A percentile compares a stretch with the other conserved stretches of the same genome.
These are phyloP conservation scores for Hepsetus odoe DNA, from an alignment of 2,113 vertebrate genomes.

Conservation along the genomic window DNA sequence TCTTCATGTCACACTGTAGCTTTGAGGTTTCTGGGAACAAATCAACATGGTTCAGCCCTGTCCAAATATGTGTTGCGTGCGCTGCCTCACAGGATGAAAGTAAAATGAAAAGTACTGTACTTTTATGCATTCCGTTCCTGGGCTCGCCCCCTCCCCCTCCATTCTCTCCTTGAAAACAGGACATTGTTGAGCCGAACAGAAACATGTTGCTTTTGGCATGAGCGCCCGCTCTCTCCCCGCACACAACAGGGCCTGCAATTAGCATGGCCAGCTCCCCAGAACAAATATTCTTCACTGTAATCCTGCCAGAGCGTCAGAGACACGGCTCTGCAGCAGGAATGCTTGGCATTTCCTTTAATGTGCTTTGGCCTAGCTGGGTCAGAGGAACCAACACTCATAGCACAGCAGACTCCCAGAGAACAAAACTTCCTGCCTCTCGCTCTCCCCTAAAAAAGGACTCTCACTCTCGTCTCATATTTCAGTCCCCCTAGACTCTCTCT, in stretches of 20 bases:
- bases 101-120: conserved; percentile 36
- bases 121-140: conserved; percentile 40
- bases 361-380: conserved; percentile 55
- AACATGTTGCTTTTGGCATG: conserved; percentile 62
- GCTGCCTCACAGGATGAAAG: conserved; percentile 10
- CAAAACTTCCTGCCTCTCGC: conserved; percentile 56
- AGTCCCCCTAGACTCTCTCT: conserved; percentile 1
- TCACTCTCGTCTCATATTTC: conserved; percentile 33
- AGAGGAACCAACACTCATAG: conserved; percentile 46
- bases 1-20: conserved; percentile 15
- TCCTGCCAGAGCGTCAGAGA: conserved; percentile 55
- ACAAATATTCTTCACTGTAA: conserved; percentile 58
- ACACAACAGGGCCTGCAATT: conserved; percentile 60
- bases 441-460: conserved; percentile 15
- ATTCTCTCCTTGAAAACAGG: conserved; percentile 54
- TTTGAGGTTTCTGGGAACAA: not conserved
- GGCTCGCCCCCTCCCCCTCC: conserved; percentile 35
- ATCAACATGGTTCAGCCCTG: conserved; percentile 7
- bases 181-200: conserved; percentile 55
- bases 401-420: conserved; percentile 49
- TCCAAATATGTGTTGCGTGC: not conserved
- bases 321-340: conserved; percentile 53
- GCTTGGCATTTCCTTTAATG: conserved; percentile 61
- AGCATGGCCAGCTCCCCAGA: conserved; percentile 58
- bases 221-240: conserved; percentile 40